Conservation (phyloP, 2,888 invertebrate species). For the Lasioglossum oenotherae region DNA sequence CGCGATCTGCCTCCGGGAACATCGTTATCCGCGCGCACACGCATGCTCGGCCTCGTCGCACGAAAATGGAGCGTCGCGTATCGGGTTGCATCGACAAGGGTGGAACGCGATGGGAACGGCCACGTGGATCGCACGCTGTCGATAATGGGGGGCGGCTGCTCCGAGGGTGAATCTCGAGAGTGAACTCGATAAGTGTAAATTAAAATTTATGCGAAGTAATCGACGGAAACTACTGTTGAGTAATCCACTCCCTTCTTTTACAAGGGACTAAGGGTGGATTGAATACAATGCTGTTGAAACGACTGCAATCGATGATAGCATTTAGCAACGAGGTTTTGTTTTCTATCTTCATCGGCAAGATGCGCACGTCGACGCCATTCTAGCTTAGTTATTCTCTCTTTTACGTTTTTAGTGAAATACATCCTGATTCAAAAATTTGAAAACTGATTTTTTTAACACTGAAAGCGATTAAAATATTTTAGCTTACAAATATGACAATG, state of each 20-base stretch:
- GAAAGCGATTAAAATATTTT: no score
- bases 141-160: background rate
- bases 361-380: no score
- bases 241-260: background rate
- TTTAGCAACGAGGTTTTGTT: no score
- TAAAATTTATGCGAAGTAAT: background rate
- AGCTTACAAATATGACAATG: no score
- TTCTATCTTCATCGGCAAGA: no score
- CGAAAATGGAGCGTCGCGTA: slow-evolving; percentile 3
- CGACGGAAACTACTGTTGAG: background rate
- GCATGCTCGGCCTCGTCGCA: slow-evolving; percentile 10
- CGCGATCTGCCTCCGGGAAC: slow-evolving; percentile 72
- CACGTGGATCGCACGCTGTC: slow-evolving; percentile 17
- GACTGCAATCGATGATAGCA: no score
- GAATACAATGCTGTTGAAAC: no score
- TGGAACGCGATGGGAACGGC: slow-evolving; percentile 11
- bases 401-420: no score
- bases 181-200: background rate
- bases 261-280: no score
- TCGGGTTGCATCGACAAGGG: slow-evolving; percentile 6
- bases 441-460: no score
- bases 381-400: no score
- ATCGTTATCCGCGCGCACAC: slow-evolving; percentile 60
- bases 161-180: background rate
- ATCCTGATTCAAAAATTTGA: no score